Evolutionary conservation across 2,797 vertebrate species (phyloP).

Genomic region (Linurgus olivaceus): DNA sequence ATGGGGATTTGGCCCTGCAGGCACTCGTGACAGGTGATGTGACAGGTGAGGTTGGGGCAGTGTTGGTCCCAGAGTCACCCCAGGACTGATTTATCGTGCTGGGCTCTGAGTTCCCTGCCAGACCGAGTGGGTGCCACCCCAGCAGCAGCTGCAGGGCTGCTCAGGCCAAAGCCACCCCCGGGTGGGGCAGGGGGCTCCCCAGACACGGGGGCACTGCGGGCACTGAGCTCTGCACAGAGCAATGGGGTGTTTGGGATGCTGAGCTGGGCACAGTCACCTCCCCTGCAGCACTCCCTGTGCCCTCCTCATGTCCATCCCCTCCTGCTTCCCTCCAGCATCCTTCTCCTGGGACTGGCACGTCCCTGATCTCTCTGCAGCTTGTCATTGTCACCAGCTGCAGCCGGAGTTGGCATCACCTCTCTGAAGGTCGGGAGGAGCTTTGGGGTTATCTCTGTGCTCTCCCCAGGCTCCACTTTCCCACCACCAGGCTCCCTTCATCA

Average conservation of each 20-base stretch:
- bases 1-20: rapidly evolving
- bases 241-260: not conserved
- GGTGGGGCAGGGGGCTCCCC: rapidly evolving
- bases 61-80: rapidly evolving
- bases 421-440: not conserved
- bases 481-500: not conserved
- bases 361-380: not conserved
- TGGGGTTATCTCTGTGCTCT: not conserved
- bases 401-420: rapidly evolving
- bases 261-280: not conserved
- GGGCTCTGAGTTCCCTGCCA: not conserved
- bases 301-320: not conserved
- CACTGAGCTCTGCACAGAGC: not conserved
- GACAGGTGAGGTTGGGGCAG: rapidly evolving
- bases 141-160: not conserved
- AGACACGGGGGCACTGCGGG: rapidly evolving
- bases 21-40: rapidly evolving
- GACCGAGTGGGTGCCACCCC: not conserved
- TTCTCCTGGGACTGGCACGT: not conserved
- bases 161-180: not conserved
- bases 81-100: not conserved
- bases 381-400: not conserved
- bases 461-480: slow-evolving; percentile 25
- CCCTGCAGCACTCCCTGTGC: no score
- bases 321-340: not conserved